Percentiles rank a stretch among this genome's conserved stretches.
phyloP scores from a whole-genome alignment of 2,888 invertebrate genomes.

The Drosophila mulleri region DNA sequence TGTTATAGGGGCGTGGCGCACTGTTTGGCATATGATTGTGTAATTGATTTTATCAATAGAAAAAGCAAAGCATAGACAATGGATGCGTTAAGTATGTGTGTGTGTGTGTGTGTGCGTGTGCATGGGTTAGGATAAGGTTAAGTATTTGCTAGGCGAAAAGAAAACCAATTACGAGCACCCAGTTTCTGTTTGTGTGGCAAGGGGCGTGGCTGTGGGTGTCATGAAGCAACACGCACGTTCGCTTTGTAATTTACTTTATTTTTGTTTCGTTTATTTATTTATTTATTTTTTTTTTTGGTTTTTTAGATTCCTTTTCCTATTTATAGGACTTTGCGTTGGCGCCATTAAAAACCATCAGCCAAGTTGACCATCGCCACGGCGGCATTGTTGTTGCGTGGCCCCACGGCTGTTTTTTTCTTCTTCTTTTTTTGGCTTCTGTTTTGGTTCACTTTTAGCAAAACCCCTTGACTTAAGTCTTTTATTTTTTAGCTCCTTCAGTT shows the following conservation, averaged over 20 bases:
- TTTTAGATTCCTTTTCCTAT: slow-evolving; percentile 21
- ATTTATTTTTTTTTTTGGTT: background rate
- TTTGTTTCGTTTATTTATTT: slow-evolving; percentile 45
- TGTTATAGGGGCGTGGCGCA: slow-evolving; percentile 44
- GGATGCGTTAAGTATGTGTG: background rate
- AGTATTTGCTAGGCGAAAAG: slow-evolving; percentile 49
- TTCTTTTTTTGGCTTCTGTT: slow-evolving; percentile 17
- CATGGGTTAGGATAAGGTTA: slow-evolving; percentile 45
- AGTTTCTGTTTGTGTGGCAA: background rate
- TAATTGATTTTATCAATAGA: slow-evolving; percentile 78
- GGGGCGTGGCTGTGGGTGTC: background rate
- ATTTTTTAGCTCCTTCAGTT: slow-evolving; percentile 36
- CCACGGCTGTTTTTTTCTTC: slow-evolving; percentile 18
- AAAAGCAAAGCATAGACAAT: slow-evolving; percentile 33
- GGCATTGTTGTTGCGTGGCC: background rate
- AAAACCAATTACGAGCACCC: slow-evolving; percentile 60
- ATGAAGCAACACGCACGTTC: slow-evolving; percentile 65
- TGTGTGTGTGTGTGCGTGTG: background rate
- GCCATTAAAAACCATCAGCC: slow-evolving; percentile 52
- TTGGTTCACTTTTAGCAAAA: slow-evolving; percentile 14
- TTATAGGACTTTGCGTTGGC: slow-evolving; percentile 31
- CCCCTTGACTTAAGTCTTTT: slow-evolving; percentile 22
- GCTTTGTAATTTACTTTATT: slow-evolving; percentile 49
- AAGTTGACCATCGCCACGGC: slow-evolving; percentile 39
- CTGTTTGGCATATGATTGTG: slow-evolving; percentile 76